A percentile compares a stretch with the other conserved stretches of the same genome.
Conservation (phyloP, 2,797 vertebrate species). For the Carapus acus region DNA sequence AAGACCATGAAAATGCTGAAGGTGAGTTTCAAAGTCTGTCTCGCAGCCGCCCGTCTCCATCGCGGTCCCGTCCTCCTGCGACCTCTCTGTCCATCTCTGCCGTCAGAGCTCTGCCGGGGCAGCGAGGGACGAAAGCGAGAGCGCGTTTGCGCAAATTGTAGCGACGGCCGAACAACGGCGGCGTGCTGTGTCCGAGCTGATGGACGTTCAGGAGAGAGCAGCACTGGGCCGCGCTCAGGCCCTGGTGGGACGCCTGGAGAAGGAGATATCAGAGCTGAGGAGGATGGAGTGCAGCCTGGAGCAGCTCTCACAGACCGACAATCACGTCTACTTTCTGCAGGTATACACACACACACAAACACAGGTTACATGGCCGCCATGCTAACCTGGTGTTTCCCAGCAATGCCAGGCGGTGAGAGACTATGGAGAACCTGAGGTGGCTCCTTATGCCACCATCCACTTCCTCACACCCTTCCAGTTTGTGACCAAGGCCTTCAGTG, state of each 20-base stretch:
- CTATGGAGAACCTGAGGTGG: neutral
- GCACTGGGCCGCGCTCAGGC: conserved; percentile 18
- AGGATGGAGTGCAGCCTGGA: conserved; percentile 33
- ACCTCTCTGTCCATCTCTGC: neutral
- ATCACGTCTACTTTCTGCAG: conserved; percentile 49
- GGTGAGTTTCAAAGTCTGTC: conserved; percentile 18
- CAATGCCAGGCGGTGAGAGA: conserved; percentile 16
- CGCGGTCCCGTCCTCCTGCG: too few relatives aligned
- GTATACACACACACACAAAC: conserved; percentile 6
- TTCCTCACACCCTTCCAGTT: conserved; percentile 26
- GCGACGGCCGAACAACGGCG: conserved; percentile 32
- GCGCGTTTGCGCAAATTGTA: conserved; percentile 35
- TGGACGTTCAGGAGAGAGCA: conserved; percentile 37
- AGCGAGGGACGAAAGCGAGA: conserved; percentile 37
- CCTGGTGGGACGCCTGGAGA: conserved; percentile 24
- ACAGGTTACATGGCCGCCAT: neutral
- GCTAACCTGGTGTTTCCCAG: conserved; percentile 14
- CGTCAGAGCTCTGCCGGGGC: conserved; percentile 30
- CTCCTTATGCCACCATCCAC: neutral
- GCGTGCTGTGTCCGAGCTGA: conserved; percentile 28
- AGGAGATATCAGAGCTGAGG: conserved; percentile 36
- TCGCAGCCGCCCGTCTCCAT: too few relatives aligned
- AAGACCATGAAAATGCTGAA: conserved; percentile 38
- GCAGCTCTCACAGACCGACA: conserved; percentile 34
- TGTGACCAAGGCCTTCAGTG: conserved; percentile 27